phyloP scores from a whole-genome alignment of 1,140 invertebrate genomes.

The Drosophila eugracilis region DNA sequence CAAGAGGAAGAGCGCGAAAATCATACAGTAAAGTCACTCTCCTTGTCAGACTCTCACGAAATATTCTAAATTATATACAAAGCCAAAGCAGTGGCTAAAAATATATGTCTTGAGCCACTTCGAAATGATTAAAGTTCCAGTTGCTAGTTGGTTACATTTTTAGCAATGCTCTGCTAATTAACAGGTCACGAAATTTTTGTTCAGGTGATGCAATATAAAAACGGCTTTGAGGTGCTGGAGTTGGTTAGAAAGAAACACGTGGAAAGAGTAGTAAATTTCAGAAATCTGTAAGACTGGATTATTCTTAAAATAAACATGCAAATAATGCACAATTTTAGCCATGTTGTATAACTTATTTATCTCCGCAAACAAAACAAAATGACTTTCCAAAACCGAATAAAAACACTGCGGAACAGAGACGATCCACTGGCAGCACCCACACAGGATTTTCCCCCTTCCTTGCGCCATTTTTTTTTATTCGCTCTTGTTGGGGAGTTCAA shows the following conservation, averaged over 20 bases:
- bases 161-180: constrained; percentile 26
- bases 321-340: too few relatives aligned
- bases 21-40: constrained; percentile 4
- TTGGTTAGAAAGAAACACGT: background rate
- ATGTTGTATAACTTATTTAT: background rate
- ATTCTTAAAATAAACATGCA: too few relatives aligned
- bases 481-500: constrained; percentile 44
- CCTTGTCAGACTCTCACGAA: background rate
- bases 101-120: background rate
- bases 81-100: background rate
- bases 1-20: background rate
- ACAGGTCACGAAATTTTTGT: constrained; percentile 7
- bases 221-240: constrained; percentile 4
- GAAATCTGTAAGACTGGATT: too few relatives aligned
- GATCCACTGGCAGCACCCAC: constrained; percentile 1
- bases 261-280: background rate
- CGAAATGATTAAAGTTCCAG: background rate
- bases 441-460: background rate
- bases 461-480: background rate
- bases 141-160: constrained; percentile 23
- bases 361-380: background rate
- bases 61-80: constrained; percentile 4
- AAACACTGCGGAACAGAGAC: background rate
- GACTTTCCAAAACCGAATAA: background rate
- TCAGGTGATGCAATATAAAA: constrained; percentile 22